Conservation (phyloP, 2,113 vertebrate species). For the Seriola quinqueradiata region DNA sequence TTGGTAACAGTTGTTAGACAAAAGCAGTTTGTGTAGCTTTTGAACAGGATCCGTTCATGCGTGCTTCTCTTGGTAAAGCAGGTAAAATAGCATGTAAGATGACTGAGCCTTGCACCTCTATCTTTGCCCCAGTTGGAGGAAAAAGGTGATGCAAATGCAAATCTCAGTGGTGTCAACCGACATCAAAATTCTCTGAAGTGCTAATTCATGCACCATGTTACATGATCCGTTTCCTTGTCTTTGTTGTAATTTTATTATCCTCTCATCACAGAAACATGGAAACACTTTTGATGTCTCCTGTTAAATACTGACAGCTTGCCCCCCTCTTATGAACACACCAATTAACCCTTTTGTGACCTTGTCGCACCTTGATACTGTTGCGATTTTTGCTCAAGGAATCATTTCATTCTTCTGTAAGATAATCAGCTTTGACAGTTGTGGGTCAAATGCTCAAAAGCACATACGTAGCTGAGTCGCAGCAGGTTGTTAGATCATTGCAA, state of each 20-base stretch:
- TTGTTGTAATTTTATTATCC: constrained; percentile 40
- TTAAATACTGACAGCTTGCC: constrained; percentile 6
- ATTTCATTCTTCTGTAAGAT: constrained; percentile 4
- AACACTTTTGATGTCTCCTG: constrained; percentile 12
- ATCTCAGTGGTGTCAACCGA: background rate
- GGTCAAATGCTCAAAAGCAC: background rate
- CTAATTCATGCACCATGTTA: constrained; percentile 9
- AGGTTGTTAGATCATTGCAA: constrained; percentile 14
- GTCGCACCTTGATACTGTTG: background rate
- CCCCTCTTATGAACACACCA: constrained; percentile 3
- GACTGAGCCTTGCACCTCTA: background rate
- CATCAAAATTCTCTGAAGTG: constrained; percentile 17
- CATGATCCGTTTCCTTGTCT: constrained; percentile 15
- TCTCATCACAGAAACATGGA: constrained; percentile 16
- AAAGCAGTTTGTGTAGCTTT: background rate
- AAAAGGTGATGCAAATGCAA: background rate
- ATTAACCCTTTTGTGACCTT: constrained; percentile 43
- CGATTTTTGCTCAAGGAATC: constrained; percentile 5
- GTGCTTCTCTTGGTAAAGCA: background rate
- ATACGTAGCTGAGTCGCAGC: background rate
- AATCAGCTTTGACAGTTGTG: background rate
- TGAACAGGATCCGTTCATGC: background rate
- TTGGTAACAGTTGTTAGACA: background rate
- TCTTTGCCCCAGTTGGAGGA: background rate
- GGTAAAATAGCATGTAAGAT: background rate